Conservation (phyloP, 2,797 vertebrate species). For the Myiotriccus ornatus region DNA sequence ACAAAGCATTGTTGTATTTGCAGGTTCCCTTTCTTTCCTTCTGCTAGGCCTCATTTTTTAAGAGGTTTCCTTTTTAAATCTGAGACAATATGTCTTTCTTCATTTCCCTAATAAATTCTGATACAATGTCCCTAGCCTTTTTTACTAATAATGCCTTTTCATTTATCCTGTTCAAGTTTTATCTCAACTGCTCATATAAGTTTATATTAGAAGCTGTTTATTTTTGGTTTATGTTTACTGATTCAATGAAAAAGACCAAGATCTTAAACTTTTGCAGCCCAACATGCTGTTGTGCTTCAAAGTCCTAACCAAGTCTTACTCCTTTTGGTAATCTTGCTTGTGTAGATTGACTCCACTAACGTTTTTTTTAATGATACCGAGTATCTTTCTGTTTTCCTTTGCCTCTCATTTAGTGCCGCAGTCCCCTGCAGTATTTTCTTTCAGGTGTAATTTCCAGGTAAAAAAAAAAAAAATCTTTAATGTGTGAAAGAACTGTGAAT, state of each 20-base stretch:
- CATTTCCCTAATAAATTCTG: constrained; percentile 17
- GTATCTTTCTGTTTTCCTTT: neutral
- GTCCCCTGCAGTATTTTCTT: neutral
- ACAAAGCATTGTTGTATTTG: neutral
- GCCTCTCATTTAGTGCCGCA: neutral
- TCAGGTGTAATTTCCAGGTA: neutral
- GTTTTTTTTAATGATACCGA: neutral
- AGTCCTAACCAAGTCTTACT: neutral
- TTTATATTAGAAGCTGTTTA: neutral
- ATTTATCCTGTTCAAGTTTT: neutral
- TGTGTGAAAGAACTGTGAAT: neutral
- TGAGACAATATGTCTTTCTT: constrained; percentile 26
- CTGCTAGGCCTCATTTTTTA: neutral
- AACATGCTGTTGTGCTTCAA: neutral
- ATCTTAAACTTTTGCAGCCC: neutral
- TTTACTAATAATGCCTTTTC: neutral
- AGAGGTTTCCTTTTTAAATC: constrained; percentile 25
- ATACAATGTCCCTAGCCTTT: constrained; percentile 5
- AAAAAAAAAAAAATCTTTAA: neutral
- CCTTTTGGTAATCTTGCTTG: neutral
- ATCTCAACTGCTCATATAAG: neutral
- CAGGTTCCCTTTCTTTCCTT: neutral
- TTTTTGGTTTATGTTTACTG: neutral
- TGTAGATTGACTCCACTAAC: neutral
- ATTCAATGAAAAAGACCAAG: neutral